Evolutionary conservation across 1,140 invertebrate species (phyloP), one percentile per base, ranked within the genome.

Genomic region (Berghia stephanieae): DNA sequence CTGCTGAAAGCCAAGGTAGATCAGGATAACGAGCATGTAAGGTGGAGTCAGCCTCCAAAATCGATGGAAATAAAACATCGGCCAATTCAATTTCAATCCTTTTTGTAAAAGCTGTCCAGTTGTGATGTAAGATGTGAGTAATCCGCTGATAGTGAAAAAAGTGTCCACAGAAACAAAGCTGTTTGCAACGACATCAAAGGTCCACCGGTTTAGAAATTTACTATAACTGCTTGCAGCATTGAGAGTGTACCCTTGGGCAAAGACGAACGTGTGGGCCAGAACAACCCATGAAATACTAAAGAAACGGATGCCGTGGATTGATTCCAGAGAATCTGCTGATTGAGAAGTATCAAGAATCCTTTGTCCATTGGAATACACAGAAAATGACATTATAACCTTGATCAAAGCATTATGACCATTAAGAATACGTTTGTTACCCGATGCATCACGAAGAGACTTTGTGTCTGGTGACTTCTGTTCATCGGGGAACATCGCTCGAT

Each of bases 241-340:
- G n/a, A n/a, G n/a, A n/a, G n/a, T n/a, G n/a, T n/a, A n/a, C n/a
- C n/a, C n/a, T n/a, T n/a, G n/a, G n/a, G n/a, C n/a, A n/a, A n/a
- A n/a, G n/a, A n/a, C n/a, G 75, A 72, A 83, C 0, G 95, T 95
- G 88, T 98, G 96, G 0, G 95, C 96, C 2, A 96, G 91, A 44
- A 98, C 95, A 0, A 98, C 95, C 96, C 96, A 97, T 5, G 93
- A 93, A 94, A 97, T 97, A 80, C 95, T 96, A 46, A 97, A 92
- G 0, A 94, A 93, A 3, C 86, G 78, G 43, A 88, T 85, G 16
- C 86, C 85, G 71, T 87, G 80, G 16, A 88, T 71, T 13, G 73
- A 49, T 13, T 77, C 80, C 31, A 86, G 73, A 21, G 67, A 81
- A 0, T 78, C 82, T 1, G 73, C 27, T 52, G 79, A n/a, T 57